Conservation (phyloP, 35 echinoderm and acorn worm genomes). For the Heliocidaris tuberculata region DNA sequence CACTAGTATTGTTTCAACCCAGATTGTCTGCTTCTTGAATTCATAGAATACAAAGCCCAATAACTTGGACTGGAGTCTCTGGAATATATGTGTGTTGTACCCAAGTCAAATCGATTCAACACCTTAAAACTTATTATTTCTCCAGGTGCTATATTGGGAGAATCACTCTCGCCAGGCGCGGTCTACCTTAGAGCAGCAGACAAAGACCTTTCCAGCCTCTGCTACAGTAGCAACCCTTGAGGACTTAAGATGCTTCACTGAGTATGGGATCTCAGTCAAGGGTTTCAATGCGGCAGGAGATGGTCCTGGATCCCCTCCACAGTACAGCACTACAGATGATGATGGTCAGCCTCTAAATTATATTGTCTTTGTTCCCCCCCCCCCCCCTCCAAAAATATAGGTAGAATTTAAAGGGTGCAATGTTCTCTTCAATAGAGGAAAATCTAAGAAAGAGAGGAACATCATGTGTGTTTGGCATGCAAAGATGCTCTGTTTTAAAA, state of each 20-base stretch:
- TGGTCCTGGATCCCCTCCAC: conserved; percentile 60
- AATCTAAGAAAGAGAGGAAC: too few relatives aligned
- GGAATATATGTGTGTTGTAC: not conserved
- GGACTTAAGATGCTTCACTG: conserved; percentile 73
- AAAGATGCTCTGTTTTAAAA: too few relatives aligned
- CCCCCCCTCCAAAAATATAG: too few relatives aligned
- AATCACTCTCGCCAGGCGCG: not conserved
- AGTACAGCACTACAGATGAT: conserved; percentile 39
- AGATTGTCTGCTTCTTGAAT: too few relatives aligned
- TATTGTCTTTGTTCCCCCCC: not conserved
- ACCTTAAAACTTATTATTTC: not conserved
- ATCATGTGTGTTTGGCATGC: too few relatives aligned
- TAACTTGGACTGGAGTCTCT: too few relatives aligned
- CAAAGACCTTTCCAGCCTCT: conserved; percentile 59
- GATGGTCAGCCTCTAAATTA: conserved; percentile 55
- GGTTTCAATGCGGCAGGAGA: conserved; percentile 93
- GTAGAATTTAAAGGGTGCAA: too few relatives aligned
- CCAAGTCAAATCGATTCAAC: not conserved
- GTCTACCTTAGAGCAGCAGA: not conserved
- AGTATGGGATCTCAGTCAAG: conserved; percentile 72
- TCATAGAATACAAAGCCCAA: too few relatives aligned
- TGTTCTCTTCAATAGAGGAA: too few relatives aligned
- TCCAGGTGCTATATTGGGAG: conserved; percentile 53
- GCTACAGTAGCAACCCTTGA: conserved; percentile 69
- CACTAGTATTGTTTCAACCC: too few relatives aligned